Percentiles rank a stretch among this genome's conserved stretches.
These are phyloP conservation scores for Strigamia maritima DNA, from an alignment of 2,888 invertebrate species.

Conservation along the genomic window DNA sequence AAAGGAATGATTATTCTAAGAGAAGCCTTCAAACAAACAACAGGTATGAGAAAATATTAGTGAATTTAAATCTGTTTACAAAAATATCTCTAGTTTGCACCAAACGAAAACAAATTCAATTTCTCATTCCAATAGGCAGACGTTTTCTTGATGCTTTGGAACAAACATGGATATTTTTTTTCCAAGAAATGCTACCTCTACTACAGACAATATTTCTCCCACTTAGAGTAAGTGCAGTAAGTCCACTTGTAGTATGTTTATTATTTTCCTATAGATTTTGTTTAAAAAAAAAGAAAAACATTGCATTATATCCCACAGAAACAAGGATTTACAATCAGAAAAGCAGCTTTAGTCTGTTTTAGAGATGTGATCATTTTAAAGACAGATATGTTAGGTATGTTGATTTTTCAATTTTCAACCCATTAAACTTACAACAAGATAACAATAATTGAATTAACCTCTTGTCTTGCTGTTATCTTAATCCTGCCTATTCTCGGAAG, in stretches of 20 bases:
- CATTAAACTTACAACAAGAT: no score
- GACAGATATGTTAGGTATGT: constrained; percentile 41
- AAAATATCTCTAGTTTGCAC: not conserved
- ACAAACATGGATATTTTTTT: constrained; percentile 41
- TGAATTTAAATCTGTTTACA: not conserved
- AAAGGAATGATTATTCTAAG: constrained; percentile 35
- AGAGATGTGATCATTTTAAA: constrained; percentile 42
- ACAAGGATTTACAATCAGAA: constrained; percentile 40
- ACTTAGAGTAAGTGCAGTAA: constrained; percentile 40
- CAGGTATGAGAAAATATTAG: not conserved
- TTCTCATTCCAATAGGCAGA: not conserved
- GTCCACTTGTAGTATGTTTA: not conserved
- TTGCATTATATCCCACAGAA: constrained; percentile 35
- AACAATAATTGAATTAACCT: no score
- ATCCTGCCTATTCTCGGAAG: no score
- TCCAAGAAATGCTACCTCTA: constrained; percentile 38
- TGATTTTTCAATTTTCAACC: not conserved
- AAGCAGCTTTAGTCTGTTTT: constrained; percentile 41
- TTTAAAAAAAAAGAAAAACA: not conserved
- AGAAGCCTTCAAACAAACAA: constrained; percentile 27
- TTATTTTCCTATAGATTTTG: no score
- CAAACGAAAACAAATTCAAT: not conserved
- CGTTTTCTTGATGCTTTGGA: constrained; percentile 32
- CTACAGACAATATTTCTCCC: constrained; percentile 41
- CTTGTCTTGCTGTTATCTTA: no score